These are phyloP conservation scores for Elephas maximus DNA, from an alignment of 2,113 vertebrate genomes.

Conservation along the genomic window DNA sequence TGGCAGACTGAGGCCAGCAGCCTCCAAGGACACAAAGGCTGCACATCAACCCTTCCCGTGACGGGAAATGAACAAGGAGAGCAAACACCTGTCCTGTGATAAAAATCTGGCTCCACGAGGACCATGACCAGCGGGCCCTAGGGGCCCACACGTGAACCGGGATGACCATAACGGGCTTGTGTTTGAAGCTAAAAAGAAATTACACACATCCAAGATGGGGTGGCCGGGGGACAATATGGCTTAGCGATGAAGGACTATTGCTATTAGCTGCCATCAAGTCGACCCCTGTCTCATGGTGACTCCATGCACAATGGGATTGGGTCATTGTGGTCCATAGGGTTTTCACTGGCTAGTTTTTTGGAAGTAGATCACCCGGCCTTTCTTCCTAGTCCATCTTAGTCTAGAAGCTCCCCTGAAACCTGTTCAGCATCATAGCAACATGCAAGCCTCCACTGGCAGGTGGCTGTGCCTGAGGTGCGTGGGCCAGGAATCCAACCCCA, in stretches of 20 bases:
- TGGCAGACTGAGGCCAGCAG: background rate
- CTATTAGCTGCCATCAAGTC: background rate
- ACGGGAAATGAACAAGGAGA: background rate
- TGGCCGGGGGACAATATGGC: background rate
- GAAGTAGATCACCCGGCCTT: background rate
- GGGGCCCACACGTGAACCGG: background rate
- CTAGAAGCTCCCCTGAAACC: background rate
- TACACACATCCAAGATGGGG: too few relatives aligned
- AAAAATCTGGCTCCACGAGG: background rate
- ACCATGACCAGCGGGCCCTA: too few relatives aligned
- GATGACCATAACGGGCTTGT: background rate
- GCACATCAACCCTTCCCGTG: background rate
- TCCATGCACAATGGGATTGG: background rate
- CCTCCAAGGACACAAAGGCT: background rate
- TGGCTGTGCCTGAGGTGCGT: background rate
- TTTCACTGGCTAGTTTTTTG: background rate
- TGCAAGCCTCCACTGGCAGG: background rate
- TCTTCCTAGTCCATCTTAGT: background rate
- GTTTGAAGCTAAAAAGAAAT: background rate
- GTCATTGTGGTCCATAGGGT: background rate
- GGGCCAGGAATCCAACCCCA: background rate
- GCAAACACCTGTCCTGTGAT: background rate
- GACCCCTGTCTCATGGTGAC: background rate
- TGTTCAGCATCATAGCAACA: background rate
- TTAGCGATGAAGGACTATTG: background rate